These are phyloP conservation scores for Upupa epops DNA, from an alignment of 2,113 vertebrate genomes.

Conservation along the genomic window DNA sequence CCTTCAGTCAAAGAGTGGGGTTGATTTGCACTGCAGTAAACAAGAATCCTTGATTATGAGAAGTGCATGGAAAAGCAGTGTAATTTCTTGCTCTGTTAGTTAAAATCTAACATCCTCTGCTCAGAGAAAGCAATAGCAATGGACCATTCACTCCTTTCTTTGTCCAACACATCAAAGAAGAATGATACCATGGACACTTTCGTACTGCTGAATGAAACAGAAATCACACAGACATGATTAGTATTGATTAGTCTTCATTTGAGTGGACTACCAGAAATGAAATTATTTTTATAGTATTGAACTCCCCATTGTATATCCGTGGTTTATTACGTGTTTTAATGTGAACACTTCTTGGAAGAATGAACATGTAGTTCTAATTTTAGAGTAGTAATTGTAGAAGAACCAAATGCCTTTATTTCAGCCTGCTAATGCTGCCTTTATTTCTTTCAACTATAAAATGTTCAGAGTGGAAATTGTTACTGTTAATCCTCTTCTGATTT, in stretches of 20 bases:
- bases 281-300: background rate
- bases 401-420: background rate
- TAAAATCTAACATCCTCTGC: background rate
- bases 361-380: background rate
- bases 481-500: constrained; percentile 6
- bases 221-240: background rate
- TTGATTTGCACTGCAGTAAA: background rate
- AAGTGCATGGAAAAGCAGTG: background rate
- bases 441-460: background rate
- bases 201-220: background rate
- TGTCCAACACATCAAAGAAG: background rate
- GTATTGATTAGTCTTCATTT: background rate
- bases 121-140: background rate
- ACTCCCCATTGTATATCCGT: background rate
- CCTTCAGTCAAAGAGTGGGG: background rate
- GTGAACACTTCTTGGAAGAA: background rate
- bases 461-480: background rate
- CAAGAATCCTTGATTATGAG: background rate
- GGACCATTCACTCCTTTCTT: background rate
- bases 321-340: background rate
- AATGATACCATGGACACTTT: background rate
- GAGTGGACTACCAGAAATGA: background rate
- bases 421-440: background rate
- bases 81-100: background rate
- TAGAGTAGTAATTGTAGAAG: background rate